These are phyloP conservation scores for Drosophila hydei DNA, from an alignment of 1,140 invertebrate genomes.

Conservation along the genomic window DNA sequence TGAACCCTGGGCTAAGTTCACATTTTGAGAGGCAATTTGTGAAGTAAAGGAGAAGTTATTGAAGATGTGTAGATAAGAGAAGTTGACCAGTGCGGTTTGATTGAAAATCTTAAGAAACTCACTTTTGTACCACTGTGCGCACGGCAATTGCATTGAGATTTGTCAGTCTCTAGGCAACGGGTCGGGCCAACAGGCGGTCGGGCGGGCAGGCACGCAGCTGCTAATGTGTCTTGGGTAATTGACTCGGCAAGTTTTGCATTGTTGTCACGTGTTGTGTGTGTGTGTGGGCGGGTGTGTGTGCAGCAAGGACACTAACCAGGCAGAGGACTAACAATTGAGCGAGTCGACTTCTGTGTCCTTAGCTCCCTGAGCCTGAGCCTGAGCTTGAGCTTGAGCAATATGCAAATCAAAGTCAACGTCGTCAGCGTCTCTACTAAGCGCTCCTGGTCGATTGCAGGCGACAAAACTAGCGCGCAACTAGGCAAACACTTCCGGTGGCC, in stretches of 20 bases:
- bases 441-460: conserved; percentile 57
- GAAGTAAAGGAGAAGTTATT: too few relatives aligned
- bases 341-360: conserved; percentile 13
- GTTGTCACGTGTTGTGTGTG: conserved; percentile 64
- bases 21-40: neutral
- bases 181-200: neutral
- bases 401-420: conserved; percentile 74
- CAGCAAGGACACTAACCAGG: conserved; percentile 26
- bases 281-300: conserved; percentile 7
- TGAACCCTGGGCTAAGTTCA: conserved; percentile 10
- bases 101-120: neutral
- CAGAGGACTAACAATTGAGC: conserved; percentile 8
- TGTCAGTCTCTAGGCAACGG: conserved; percentile 44
- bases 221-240: conserved; percentile 81
- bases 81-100: too few relatives aligned
- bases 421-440: conserved; percentile 31
- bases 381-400: conserved; percentile 46
- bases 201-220: conserved; percentile 51
- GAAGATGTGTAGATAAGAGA: too few relatives aligned
- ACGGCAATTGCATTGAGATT: conserved; percentile 71
- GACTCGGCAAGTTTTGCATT: conserved; percentile 74
- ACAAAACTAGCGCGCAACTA: conserved; percentile 82
- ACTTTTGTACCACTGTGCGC: conserved; percentile 30
- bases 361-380: conserved; percentile 16
- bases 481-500: conserved; percentile 80